Evolutionary conservation across 1,140 invertebrate genomes (phyloP), one percentile per base, ranked within the genome.

Genomic region (Caenorhabditis brenneri): DNA sequence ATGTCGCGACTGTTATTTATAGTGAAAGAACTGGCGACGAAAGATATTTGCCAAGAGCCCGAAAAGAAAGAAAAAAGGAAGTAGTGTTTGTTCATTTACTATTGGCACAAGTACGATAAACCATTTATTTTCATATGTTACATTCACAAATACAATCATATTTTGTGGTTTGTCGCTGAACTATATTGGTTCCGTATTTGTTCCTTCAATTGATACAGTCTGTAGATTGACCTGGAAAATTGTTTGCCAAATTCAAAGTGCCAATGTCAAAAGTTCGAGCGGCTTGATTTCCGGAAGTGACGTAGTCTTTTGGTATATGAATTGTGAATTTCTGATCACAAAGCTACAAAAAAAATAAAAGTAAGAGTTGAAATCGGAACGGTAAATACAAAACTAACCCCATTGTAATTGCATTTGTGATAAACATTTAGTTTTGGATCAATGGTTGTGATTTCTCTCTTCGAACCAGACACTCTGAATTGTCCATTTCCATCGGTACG

Each of bases 241-340:
- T 86, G 51, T 88, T 89, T 12, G 86, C 87, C 48, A 89, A 74
- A 48, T 89, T 87, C 31, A 89, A 83, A 15, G 79, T 86, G 39
- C 88, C 88, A 65, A 86, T 86, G 58, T 89, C 89, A 58, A 89
- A 89, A 51, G 88, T 31, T 58, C 82, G 69, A 24, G 60, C 15
- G 0, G 88, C 84, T 24, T 84, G n/a, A 27, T 85, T 65, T n/a
- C 88, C 88, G 29, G 36, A 39, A 31, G 55, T 84, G 48, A 89
- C 82, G 69, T 88, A 89, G 15, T 87, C 86, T 39, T 90, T 88
- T 15, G 89, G 89, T 36, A 89, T 90, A 27, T 81, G 86, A 78
- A 89, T 82, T 9, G 69, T 85, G 36, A 88, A 36, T 51, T 89
- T 90, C 27, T 84, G 51, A 39, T 83, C 69, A 31, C 82, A 83